Conservation (phyloP, 1,140 invertebrate species). For the Agrilus planipennis region DNA sequence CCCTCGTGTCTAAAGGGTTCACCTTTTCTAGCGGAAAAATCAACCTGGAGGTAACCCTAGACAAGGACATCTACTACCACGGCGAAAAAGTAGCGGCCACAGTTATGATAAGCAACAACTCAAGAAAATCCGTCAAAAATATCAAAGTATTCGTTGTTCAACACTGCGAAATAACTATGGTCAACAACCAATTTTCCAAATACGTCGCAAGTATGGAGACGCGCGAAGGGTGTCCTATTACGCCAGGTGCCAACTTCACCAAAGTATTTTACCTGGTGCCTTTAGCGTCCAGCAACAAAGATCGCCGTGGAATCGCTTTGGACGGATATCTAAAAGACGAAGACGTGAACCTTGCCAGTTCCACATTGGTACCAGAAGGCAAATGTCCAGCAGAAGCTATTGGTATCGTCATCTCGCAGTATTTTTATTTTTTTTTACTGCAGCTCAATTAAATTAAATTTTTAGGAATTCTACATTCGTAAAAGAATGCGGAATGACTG, state of each 20-base stretch:
- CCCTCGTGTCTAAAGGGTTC: constrained; percentile 80
- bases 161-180: constrained; percentile 80
- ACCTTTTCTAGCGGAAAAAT: constrained; percentile 83
- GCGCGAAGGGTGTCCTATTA: constrained; percentile 81
- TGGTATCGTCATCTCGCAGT: constrained; percentile 88
- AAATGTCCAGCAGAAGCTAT: constrained; percentile 71
- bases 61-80: constrained; percentile 80
- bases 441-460: too few species aligned
- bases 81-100: constrained; percentile 77
- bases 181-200: constrained; percentile 81
- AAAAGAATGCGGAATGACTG: too few species aligned
- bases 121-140: constrained; percentile 74
- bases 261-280: constrained; percentile 81
- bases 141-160: constrained; percentile 80
- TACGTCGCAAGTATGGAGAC: constrained; percentile 79
- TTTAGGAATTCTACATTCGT: too few species aligned
- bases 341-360: constrained; percentile 82
- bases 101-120: constrained; percentile 74
- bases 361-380: constrained; percentile 69
- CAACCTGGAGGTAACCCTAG: constrained; percentile 75
- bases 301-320: constrained; percentile 75
- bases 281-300: constrained; percentile 74
- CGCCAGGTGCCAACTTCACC: constrained; percentile 75
- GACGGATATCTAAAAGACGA: constrained; percentile 83
- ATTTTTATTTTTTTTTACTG: too few species aligned